phyloP scores from a whole-genome alignment of 2,888 invertebrate genomes.

The Amphimallon solstitiale region DNA sequence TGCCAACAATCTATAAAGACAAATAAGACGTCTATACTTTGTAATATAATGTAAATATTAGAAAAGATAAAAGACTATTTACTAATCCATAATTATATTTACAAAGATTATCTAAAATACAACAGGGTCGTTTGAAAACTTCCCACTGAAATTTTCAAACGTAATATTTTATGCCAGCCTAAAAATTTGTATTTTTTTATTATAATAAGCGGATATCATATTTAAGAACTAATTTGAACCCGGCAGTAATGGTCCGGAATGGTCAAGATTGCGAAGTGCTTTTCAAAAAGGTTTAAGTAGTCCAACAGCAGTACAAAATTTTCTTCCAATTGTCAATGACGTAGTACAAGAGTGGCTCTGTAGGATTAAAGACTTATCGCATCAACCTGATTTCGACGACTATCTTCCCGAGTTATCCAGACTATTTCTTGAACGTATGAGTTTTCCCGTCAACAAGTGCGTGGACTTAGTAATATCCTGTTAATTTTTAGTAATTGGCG shows the following conservation, averaged over 20 bases:
- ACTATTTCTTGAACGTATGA: constrained; percentile 82
- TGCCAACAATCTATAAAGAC: too few species aligned
- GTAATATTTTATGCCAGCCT: too few species aligned
- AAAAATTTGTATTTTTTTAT: too few species aligned
- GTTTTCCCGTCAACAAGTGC: constrained; percentile 5
- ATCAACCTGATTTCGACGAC: constrained; percentile 65
- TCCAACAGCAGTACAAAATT: constrained; percentile 74
- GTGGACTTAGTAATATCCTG: too few species aligned
- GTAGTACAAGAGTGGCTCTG: constrained; percentile 75
- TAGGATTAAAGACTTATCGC: constrained; percentile 60
- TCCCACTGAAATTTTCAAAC: too few species aligned
- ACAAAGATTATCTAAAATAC: too few species aligned
- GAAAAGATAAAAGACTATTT: too few species aligned
- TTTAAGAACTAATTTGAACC: neutral
- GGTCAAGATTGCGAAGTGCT: constrained; percentile 81
- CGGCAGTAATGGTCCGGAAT: constrained; percentile 81
- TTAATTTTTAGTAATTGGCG: constrained; percentile 77
- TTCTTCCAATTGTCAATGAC: constrained; percentile 72
- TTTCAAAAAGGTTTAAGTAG: constrained; percentile 84
- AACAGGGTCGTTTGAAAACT: too few species aligned
- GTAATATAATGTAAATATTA: too few species aligned
- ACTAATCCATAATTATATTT: too few species aligned
- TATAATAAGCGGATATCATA: too few species aligned
- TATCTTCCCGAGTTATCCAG: constrained; percentile 76
- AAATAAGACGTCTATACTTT: too few species aligned